Base-by-base conservation (phyloP, 2,113 vertebrate species). In the Numenius arquata region DNA sequence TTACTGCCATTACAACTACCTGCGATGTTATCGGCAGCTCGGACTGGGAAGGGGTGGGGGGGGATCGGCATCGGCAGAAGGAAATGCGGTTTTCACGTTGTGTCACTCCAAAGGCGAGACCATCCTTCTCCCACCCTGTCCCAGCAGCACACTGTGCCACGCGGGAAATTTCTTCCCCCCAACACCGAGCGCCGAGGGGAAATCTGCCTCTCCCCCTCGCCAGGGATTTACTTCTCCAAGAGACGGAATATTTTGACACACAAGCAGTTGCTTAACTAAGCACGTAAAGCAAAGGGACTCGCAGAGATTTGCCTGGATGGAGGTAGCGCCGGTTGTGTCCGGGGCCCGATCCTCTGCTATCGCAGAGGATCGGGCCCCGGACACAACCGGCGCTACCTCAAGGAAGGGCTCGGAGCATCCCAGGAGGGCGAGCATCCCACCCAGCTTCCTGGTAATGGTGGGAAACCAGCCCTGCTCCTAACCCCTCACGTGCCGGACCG, bases 11-110 rank as follows among this genome's bases (percentile, higher is more conserved):
- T 63, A 55, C 2, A 95, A 93, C 91, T 79, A 93, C 96, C 96
- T 89, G 36, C 3, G 92, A 96, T 95, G 53, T 43, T 96, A 96
- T 95, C 94, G 3, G 93, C 71, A 18, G 81, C 87, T 73, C 74
- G 9, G 74, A 41, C 53, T 12, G 48, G 43, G 7, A 22, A 3
- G 6, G 20, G 56, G 7, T 29, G 17, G 56, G 32, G 56, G 55
- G 0, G 70, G 87, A 88, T 61, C 76, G 3, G 84, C 77, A 27
- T 9, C 81, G 1, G 0, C 80, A 72, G 89, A 22, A 87, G 91
- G 80, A 96, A 95, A 91, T 2, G 68, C 11, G 47, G 20, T n/a
- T 84, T 94, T 45, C 47, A 6, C 86, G 63, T 67, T 0, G 20
- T 71, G 61, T 17, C 90, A 11, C 15, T 68, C 3, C 6, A 66